Conservation (phyloP, 1,140 invertebrate species). For the Caerostris darwini region DNA sequence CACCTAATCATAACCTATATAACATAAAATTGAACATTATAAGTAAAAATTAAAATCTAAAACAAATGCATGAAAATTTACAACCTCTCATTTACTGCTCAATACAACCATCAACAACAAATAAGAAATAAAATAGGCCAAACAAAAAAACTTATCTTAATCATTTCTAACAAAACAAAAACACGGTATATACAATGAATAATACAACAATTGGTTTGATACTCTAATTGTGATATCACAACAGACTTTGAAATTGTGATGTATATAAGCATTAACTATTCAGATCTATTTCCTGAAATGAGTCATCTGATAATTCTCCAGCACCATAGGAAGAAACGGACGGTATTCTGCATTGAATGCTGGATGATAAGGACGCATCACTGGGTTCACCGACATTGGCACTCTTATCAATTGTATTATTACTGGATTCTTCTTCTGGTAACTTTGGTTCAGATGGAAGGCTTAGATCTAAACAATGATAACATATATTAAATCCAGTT, state of each 20-base stretch:
- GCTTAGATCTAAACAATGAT: neutral
- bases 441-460: neutral
- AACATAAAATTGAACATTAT: neutral
- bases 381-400: conserved; percentile 27
- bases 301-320: conserved; percentile 47
- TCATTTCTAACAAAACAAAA: neutral
- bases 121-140: neutral
- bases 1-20: neutral
- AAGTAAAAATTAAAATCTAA: neutral
- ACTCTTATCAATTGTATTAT: neutral
- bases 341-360: conserved; percentile 33
- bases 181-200: conserved; percentile 5
- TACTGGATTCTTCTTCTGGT: neutral
- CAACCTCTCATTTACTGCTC: neutral
- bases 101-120: neutral
- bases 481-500: too few species aligned
- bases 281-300: conserved; percentile 70
- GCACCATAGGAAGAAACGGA: conserved; percentile 24
- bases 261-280: conserved; percentile 36
- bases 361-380: conserved; percentile 5
- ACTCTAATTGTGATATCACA: neutral
- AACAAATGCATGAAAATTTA: neutral
- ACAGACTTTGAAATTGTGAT: neutral
- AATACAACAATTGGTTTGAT: neutral
- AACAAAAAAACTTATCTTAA: neutral